Evolutionary conservation across 2,113 vertebrate genomes (phyloP).

Genomic region (Nyctereutes procyonoides): DNA sequence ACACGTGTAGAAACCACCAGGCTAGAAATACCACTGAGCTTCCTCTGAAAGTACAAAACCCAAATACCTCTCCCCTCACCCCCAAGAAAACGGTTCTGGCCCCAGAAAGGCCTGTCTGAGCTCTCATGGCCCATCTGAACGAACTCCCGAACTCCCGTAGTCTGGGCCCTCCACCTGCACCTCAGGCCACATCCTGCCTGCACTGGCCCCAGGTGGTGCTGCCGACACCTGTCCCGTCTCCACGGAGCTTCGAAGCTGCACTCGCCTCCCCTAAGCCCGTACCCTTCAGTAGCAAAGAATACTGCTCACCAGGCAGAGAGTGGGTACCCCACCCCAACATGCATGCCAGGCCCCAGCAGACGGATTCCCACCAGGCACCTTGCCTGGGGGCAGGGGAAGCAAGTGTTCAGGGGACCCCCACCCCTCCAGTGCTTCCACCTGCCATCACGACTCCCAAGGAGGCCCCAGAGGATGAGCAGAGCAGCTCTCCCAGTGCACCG

Average conservation of each 20-base stretch:
- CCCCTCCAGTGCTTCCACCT: not conserved
- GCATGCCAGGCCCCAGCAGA: not conserved
- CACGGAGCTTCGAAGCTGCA: rapidly evolving
- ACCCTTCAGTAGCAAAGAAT: not conserved
- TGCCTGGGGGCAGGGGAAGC: not conserved
- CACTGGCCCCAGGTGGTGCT: not conserved
- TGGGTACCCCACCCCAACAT: not conserved
- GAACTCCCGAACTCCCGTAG: rapidly evolving
- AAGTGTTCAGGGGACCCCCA: not conserved
- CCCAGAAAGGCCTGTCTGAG: not conserved
- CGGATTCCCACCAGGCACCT: not conserved
- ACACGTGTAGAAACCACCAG: not conserved
- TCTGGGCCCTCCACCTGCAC: not conserved
- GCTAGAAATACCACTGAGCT: slow-evolving; percentile 22
- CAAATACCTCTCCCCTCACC: not conserved
- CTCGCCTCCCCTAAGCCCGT: not conserved
- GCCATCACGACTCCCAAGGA: not conserved
- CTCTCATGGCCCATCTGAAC: not conserved
- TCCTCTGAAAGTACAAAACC: slow-evolving; percentile 41
- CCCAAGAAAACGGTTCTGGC: not conserved
- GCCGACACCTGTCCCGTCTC: not conserved
- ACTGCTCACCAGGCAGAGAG: not conserved
- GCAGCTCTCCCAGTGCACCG: rapidly evolving
- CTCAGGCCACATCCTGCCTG: not conserved
- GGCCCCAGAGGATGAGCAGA: not conserved